A percentile compares a stretch with the other conserved stretches of the same genome.
phyloP scores from a whole-genome alignment of 2,888 invertebrate species.

The Eurois occulta region DNA sequence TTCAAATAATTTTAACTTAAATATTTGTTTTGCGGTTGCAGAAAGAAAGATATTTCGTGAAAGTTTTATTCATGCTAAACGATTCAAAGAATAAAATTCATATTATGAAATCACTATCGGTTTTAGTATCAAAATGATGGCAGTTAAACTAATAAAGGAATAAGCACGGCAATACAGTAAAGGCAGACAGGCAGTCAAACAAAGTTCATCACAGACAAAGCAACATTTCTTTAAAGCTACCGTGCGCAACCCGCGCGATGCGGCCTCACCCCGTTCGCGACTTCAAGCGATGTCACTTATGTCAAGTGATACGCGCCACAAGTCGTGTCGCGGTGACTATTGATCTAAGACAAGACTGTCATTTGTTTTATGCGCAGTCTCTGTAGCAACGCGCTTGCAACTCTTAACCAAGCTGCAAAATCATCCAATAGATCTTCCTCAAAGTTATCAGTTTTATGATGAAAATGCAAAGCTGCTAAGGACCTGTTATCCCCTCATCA shows the following conservation, averaged over 20 bases:
- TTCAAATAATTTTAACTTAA: conserved; percentile 18
- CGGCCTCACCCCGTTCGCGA: neutral
- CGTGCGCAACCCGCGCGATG: neutral
- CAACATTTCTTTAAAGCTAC: neutral
- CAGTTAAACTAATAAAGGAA: neutral
- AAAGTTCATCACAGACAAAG: neutral
- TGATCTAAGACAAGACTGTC: neutral
- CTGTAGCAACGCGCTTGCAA: neutral
- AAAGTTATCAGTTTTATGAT: conserved; percentile 2
- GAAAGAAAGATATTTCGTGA: conserved; percentile 9
- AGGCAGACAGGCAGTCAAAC: neutral
- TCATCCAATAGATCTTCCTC: neutral
- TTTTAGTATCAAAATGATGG: neutral
- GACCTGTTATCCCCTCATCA: neutral
- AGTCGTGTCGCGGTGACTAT: neutral
- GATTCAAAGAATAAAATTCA: neutral
- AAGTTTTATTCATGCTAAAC: neutral
- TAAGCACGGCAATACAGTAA: neutral
- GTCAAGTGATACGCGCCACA: neutral
- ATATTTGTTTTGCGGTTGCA: conserved; percentile 42
- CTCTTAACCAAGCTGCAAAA: neutral
- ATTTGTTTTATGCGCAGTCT: no score
- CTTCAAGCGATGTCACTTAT: neutral
- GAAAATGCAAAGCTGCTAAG: neutral
- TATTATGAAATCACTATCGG: neutral